Conservation (phyloP, 2,888 invertebrate species). For the Hoplodrina ambigua region DNA sequence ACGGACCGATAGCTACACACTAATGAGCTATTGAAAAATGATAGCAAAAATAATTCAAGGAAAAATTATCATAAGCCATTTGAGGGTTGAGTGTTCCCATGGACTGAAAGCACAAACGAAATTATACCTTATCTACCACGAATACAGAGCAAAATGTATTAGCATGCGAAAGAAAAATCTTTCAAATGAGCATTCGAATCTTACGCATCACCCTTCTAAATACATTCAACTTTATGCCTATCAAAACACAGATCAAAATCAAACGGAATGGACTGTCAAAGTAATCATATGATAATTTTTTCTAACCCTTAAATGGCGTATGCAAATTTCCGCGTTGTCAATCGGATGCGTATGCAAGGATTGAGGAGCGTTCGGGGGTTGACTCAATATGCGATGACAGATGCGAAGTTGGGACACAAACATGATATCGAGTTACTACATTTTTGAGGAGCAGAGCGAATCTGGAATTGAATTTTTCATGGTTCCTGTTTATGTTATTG, state of each 20-base stretch:
- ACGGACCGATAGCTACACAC: conserved; percentile 82
- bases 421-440: conserved; percentile 79
- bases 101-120: conserved; percentile 45
- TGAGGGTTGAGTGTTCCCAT: conserved; percentile 82
- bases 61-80: conserved; percentile 87
- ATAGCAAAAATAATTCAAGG: conserved; percentile 88
- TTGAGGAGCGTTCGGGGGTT: conserved; percentile 74
- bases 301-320: conserved; percentile 86
- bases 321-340: conserved; percentile 82
- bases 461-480: conserved; percentile 45
- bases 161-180: conserved; percentile 40
- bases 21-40: conserved; percentile 91
- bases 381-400: conserved; percentile 87
- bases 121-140: conserved; percentile 39
- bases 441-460: conserved; percentile 62
- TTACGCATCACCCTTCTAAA: conserved; percentile 47
- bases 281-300: conserved; percentile 78
- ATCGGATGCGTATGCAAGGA: conserved; percentile 71
- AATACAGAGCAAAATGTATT: conserved; percentile 18
- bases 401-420: conserved; percentile 79
- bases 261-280: conserved; percentile 31
- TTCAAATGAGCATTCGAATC: conserved; percentile 74
- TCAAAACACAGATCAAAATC: conserved; percentile 58
- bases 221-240: conserved; percentile 45
- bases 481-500: conserved; percentile 41